Evolutionary conservation across 1,140 invertebrate genomes (phyloP), one percentile per base, ranked within the genome.

Genomic region (Gerris buenoi): DNA sequence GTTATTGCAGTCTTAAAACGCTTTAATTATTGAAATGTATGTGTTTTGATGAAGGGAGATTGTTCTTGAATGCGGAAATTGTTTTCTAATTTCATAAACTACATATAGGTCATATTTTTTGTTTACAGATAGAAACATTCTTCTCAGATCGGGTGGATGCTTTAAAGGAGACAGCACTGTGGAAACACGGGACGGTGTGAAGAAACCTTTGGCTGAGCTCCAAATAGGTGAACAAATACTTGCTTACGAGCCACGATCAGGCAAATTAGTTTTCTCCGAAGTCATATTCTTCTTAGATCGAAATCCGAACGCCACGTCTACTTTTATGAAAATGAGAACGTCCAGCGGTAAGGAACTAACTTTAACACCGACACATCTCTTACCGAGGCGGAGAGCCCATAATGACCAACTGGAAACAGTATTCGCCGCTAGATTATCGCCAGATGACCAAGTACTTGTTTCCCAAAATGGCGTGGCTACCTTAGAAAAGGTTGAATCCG

Each of bases 221-320:
- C 73, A 74, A 62, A 77, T 89, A 23, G 94, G 94, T 2, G 93
- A 97, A 65, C 76, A 79, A 28, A 85, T 98, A 26, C 82, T 93
- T n/a, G 83, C 90, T n/a, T 75, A 89, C 66, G 84, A 87, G 70
- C 70, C 76, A 0, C 68, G 78, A 23, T 78, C 80, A 1, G 88
- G 89, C 2, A 78, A 84, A 61, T 74, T 89, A 2, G 81, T 86
- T 14, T 97, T 84, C 79, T 92, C 89, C 76, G 86, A 91, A 75
- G 90, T 94, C n/a, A 81, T 94, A 63, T 82, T 91, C 61, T 97
- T 96, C 78, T 83, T 98, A 71, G 93, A 97, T 75, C 82, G 88
- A 67, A 83, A 91, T 71, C 78, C 83, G 0, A 78, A 80, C 3
- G 82, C 85, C 64, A 82, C 78, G 56, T 79, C 86, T 27, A 81